Base-by-base conservation (phyloP, 2,797 vertebrate species). In the Hyperoplus immaculatus region DNA sequence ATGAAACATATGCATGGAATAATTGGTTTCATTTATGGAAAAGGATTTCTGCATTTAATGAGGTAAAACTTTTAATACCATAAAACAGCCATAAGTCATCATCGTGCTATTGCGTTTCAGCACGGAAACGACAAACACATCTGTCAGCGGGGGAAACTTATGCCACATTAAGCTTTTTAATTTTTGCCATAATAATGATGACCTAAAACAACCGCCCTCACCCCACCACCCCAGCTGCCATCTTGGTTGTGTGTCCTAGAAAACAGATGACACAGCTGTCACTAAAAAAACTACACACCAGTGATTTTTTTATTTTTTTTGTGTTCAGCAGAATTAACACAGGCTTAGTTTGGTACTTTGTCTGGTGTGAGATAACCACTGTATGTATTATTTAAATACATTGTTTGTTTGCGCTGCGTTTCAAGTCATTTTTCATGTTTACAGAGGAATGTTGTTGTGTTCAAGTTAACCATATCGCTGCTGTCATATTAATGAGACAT, bases 261-360 rank as follows among this genome's bases (percentile, higher is more conserved):
- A 95, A 94, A 93, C 89, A 92, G 91, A 95, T 92, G 90, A 94
- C 93, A 93, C 94, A 95, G 94, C 93, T 95, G 93, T 94, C 94
- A 94, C 93, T 81, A 80, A 82, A 91, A 29, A 93, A 93, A 93
- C 88, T 91, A 93, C 91, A 94, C 90, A 92, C 91, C 83, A 90
- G 88, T 92, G 87, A 94, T 93, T 90, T 79, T 87, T 86, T 79
- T 93, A 89, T 79, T 87, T 86, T 79, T 81, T 89, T 82, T 91
- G 82, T 90, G 88, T 93, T 92, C 88, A 90, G 87, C 86, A 89
- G 93, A 94, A 93, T 94, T 93, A 94, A 92, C 72, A 66, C 81
- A 86, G 88, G 90, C 91, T 92, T 91, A 92, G 89, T 90, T 86
- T 87, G 84, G 88, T 94, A 88, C 86, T 88, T 91, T 92, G 88